These are phyloP conservation scores for Pycnomerus fuliginosus DNA, from an alignment of 2,888 invertebrate genomes.

Conservation along the genomic window DNA sequence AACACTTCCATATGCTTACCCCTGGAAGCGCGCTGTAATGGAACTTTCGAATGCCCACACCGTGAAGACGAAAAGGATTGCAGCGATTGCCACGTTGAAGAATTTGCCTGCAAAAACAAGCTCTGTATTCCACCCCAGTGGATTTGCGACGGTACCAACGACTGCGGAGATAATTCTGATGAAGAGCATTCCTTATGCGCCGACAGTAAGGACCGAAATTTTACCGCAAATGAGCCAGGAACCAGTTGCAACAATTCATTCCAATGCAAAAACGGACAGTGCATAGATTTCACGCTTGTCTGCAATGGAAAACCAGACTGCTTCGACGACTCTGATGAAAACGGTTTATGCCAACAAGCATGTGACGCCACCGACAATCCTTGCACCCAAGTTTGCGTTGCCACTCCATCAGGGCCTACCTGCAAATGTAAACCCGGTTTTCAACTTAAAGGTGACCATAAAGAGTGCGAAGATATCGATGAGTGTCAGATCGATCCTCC, in stretches of 20 bases:
- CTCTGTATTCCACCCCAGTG: constrained; percentile 61
- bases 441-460: constrained; percentile 49
- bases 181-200: constrained; percentile 52
- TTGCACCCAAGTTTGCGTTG: constrained; percentile 61
- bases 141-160: constrained; percentile 62
- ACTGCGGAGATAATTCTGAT: constrained; percentile 74
- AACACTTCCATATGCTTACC: constrained; percentile 58
- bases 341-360: constrained; percentile 59
- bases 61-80: constrained; percentile 66
- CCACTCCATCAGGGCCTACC: constrained; percentile 65
- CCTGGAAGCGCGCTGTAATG: constrained; percentile 56
- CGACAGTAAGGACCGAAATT: too few relatives aligned
- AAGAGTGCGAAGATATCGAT: constrained; percentile 66
- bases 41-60: constrained; percentile 67
- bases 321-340: constrained; percentile 69
- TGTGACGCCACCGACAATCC: constrained; percentile 50
- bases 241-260: constrained; percentile 48
- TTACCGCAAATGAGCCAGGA: constrained; percentile 3
- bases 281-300: constrained; percentile 62
- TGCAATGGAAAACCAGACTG: constrained; percentile 69
- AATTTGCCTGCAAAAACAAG: constrained; percentile 61
- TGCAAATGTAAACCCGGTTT: constrained; percentile 68
- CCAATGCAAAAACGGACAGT: constrained; percentile 62
- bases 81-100: constrained; percentile 50
- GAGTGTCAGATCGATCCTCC: constrained; percentile 63